Evolutionary conservation across 2,888 invertebrate species (phyloP), one percentile per base, ranked within the genome.

Genomic region (Latrodectus hesperus): DNA sequence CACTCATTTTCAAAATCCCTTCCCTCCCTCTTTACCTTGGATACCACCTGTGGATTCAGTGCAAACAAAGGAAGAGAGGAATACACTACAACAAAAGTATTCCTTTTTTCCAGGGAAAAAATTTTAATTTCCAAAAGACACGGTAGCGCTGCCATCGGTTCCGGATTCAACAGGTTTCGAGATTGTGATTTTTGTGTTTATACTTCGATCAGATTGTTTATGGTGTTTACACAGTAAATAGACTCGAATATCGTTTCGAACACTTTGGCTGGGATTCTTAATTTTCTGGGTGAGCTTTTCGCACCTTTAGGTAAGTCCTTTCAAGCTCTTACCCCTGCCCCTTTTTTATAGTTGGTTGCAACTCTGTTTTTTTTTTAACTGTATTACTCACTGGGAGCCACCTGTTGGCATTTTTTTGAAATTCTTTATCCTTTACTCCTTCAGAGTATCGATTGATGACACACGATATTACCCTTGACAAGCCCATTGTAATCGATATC

Each of bases 91-190:
- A 38, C 38, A 38, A 38, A 38, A 38, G 38, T 38, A 38, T 38
- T 38, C 38, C 38, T 38, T 38, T 38, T 38, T 38, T 38, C 6
- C 6, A 6, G 5, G 4, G 38, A 6, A 38, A 38, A 38, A 38
- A 38, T 38, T 38, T 38, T 38, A 38, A 38, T 38, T 38, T 38
- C 52, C 51, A 17, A 17, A 16, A 73, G 26, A 55, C 38, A 22
- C 38, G 26, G 55, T 70, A 78, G 55, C 78, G 78, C 55, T 51
- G 55, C 70, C 26, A 52, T 51, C 68, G 22, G 53, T 67, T 78
- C 78, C 68, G 67, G 78, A 78, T 78, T 78, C 78, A 78, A 78
- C 78, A 78, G 78, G 78, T 78, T 78, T 70, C 53, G 60, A 60
- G 60, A 60, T 60, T 60, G 60, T 60, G 60, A 60, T 60, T 60